These are phyloP conservation scores for Atrichornis clamosus DNA, from an alignment of 2,113 vertebrate species.

Conservation along the genomic window DNA sequence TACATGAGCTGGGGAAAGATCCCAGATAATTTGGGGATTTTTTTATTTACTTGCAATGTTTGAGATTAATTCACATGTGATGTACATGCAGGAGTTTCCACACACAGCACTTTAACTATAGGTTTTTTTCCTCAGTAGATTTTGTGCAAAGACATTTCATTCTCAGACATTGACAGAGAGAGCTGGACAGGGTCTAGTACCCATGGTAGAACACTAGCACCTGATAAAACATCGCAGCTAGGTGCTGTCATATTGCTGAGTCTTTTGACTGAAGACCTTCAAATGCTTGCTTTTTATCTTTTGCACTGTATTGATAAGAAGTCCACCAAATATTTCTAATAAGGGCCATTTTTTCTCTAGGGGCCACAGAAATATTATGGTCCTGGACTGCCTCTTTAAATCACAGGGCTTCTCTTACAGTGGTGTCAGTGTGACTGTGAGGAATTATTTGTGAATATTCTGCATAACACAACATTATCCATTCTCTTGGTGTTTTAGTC, in stretches of 20 bases:
- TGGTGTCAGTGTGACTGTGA: not conserved
- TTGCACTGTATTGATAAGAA: not conserved
- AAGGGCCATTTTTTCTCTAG: not conserved
- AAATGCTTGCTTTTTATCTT: not conserved
- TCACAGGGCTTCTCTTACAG: not conserved
- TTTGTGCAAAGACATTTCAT: not conserved
- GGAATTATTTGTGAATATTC: not conserved
- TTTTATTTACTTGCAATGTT: not conserved
- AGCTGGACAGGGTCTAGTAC: not conserved
- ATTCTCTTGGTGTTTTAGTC: not conserved
- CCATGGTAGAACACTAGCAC: not conserved
- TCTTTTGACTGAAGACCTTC: not conserved
- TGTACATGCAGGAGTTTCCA: not conserved
- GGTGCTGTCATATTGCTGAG: not conserved
- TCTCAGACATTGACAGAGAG: not conserved
- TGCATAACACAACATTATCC: not conserved
- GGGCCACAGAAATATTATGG: not conserved
- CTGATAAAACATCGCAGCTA: not conserved
- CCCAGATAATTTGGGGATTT: not conserved
- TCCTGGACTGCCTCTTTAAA: not conserved
- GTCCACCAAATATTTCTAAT: not conserved
- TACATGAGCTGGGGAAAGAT: not conserved
- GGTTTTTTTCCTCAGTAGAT: not conserved
- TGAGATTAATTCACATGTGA: not conserved
- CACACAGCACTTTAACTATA: fast-evolving